Base-by-base conservation (phyloP, 2,797 vertebrate genomes). In the Pogonophryne albipinna region DNA sequence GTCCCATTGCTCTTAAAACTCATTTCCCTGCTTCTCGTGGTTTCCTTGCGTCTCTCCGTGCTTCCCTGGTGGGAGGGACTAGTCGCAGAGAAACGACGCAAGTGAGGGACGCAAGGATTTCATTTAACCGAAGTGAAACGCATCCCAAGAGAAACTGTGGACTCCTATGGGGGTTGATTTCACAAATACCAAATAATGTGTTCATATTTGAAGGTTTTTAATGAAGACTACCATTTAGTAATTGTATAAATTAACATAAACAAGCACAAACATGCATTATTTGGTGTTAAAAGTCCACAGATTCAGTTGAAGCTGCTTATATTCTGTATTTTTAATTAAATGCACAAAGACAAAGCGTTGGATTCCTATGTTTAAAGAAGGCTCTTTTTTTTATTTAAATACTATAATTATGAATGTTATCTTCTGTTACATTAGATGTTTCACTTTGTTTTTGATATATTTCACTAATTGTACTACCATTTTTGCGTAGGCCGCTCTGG, bases 311-410 rank as follows among this genome's bases (percentile, higher is more conserved):
- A 58, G 42, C 51, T 46, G 68, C 47, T 15, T 64, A 2, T 66
- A 70, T 51, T 66, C 42, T 52, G 61, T 42, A 4, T 66, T 38
- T 17, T 58, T n/a, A 52, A 27, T 42, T 3, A 64, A 62, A 13
- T 52, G 27, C 61, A 66, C n/a, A n/a, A n/a, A n/a, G 44, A 7
- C 38, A 56, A 68, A 49, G 45, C 45, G 34, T 76, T 53, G 59
- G 52, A 66, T 67, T 57, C 31, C n/a, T 6, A 15, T 31, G 59
- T 76, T 61, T 14, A 75, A 79, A 65, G 46, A 58, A 78, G 20
- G 67, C 66, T 85, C 45, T 61, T 85, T 58, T 84, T 82, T 84
- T 60, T 20, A 89, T 89, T 89, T 89, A 89, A 90, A 66, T 74
- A 68, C 17, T 76, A 72, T 66, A 74, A 63, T 83, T 65, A 50